phyloP scores from a whole-genome alignment of 2,113 vertebrate species.

The Elachura formosa region DNA sequence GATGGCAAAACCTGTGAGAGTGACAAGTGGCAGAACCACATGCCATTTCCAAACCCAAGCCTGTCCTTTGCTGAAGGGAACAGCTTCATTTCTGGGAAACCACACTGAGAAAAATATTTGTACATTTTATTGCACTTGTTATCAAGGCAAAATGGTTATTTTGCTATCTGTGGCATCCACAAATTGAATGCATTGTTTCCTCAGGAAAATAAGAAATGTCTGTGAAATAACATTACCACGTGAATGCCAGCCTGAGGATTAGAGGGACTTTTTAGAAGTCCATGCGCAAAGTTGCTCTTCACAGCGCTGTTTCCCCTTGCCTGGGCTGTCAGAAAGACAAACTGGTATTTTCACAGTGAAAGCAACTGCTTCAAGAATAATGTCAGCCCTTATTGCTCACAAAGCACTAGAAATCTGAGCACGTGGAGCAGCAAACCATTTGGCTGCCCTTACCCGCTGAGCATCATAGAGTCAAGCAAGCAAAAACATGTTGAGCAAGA shows the following conservation, averaged over 20 bases:
- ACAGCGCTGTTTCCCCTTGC: accelerated
- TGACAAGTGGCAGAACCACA: background rate
- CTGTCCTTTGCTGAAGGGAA: background rate
- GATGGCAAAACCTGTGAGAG: background rate
- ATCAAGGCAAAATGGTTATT: background rate
- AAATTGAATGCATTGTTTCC: background rate
- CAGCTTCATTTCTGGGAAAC: background rate
- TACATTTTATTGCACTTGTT: background rate
- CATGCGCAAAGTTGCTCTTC: background rate
- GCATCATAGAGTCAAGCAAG: background rate
- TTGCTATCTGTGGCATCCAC: background rate
- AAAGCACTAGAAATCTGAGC: background rate
- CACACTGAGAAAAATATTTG: background rate
- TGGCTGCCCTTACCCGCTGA: background rate
- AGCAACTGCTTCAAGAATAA: background rate
- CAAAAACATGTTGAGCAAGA: background rate
- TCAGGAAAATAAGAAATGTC: background rate
- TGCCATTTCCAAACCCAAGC: accelerated
- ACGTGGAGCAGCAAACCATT: background rate
- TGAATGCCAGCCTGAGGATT: background rate
- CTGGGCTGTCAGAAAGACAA: background rate
- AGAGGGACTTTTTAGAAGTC: background rate
- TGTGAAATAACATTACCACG: background rate
- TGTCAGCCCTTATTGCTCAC: background rate
- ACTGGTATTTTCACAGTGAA: background rate